Conservation (phyloP, 1,140 invertebrate genomes). For the Calosoma granatense region DNA sequence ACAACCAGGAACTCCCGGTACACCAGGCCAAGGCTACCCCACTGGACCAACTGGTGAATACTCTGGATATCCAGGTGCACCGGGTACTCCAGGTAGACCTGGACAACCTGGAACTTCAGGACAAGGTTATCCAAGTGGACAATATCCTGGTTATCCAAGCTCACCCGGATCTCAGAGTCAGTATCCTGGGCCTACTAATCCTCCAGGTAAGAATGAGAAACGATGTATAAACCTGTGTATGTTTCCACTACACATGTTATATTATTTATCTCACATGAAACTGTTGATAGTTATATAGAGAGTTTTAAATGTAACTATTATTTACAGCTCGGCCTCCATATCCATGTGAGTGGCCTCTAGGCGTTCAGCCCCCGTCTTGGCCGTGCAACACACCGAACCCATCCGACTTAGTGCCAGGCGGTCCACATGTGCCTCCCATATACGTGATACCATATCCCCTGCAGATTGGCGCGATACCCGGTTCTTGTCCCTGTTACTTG, state of each 20-base stretch:
- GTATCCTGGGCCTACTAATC: slow-evolving; percentile 8
- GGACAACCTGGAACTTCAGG: slow-evolving; percentile 1
- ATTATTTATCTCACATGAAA: neutral
- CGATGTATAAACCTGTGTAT: neutral
- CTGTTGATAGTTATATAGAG: too few species aligned
- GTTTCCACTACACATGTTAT: neutral
- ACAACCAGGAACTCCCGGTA: slow-evolving; percentile 20
- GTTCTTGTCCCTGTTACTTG: slow-evolving; percentile 31
- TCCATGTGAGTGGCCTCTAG: slow-evolving; percentile 19
- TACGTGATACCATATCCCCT: slow-evolving; percentile 26
- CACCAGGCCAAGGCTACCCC: slow-evolving; percentile 19
- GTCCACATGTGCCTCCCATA: slow-evolving; percentile 13
- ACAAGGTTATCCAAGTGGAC: neutral
- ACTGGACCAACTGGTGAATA: too few species aligned
- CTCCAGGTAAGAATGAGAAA: neutral
- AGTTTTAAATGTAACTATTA: too few species aligned
- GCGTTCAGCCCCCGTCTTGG: slow-evolving; percentile 24
- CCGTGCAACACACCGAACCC: neutral
- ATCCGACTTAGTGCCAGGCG: neutral
- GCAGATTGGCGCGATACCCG: slow-evolving; percentile 27
- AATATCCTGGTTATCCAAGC: slow-evolving; percentile 16
- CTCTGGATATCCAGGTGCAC: neutral
- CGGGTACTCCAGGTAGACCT: slow-evolving; percentile 15
- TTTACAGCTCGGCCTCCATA: slow-evolving; percentile 1
- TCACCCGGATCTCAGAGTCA: slow-evolving; percentile 21